Base-by-base conservation (phyloP, 2,113 vertebrate species). In the Platanista minor region DNA sequence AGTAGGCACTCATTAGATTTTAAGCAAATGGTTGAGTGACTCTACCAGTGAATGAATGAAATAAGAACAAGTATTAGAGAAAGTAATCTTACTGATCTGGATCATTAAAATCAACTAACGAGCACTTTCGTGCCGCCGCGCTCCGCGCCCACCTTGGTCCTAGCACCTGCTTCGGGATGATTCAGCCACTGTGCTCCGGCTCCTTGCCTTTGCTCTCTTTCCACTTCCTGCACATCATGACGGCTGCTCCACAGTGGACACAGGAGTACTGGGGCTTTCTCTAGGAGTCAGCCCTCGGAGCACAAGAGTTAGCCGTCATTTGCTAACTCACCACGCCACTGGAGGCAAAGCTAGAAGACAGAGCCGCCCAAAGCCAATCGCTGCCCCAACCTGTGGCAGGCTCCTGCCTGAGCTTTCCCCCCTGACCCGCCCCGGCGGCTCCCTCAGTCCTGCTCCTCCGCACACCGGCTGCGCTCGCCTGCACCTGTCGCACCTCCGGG, bases 291-390 rank as follows among this genome's bases (percentile, higher is more conserved):
- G 97, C 95, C 0, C 54, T 96, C 93, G 86, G 80, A 95, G 94
- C 80, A 15, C 93, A 92, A 94, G 97, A 96, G 98, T 97, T 94
- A 97, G 96, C 84, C 25, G 84, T 98, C 97, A 90, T 98, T 95
- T 98, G 98, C 8, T 1, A 94, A 97, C 91, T 97, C 96, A 59
- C 96, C 97, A 96, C 97, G 93, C 87, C 74, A 95, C 98, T 98
- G 98, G 98, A 98, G 98, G 98, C 95, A 80, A 98, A 98, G 98
- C 98, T 98, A 96, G 92, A 98, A 97, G 97, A 98, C 87, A 90
- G 71, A 93, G 97, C 93, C 69, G 97, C 96, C 96, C 96, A 87
- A 98, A 98, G 98, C 98, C 98, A 98, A 96, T 98, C 97, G 94
- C 8, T 81, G 97, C n/a, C n/a, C 31, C 97, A 98, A 98, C 98